Percentiles rank a stretch among this genome's conserved stretches.
phyloP scores from a whole-genome alignment of 1,140 invertebrate species.

The Vanessa tameamea region DNA sequence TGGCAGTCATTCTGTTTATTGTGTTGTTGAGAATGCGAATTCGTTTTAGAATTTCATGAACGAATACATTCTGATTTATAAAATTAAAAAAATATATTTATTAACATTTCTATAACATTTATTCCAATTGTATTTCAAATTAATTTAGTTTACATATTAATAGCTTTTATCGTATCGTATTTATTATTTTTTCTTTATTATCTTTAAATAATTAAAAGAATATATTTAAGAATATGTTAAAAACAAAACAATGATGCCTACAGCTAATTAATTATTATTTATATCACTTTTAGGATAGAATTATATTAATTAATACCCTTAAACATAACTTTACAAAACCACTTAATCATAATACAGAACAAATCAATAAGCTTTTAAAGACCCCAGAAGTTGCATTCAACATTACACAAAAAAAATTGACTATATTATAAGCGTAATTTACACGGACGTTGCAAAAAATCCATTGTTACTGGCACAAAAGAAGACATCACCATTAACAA shows the following conservation, averaged over 20 bases:
- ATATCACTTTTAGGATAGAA: neutral
- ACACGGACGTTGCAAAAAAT: slow-evolving; percentile 70
- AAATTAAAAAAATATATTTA: neutral
- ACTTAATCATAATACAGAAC: slow-evolving; percentile 63
- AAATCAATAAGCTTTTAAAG: slow-evolving; percentile 67
- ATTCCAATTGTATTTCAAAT: no score
- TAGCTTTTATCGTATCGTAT: no score
- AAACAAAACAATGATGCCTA: no score
- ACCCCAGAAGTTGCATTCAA: slow-evolving; percentile 61
- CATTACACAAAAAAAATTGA: slow-evolving; percentile 53
- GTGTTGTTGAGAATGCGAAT: slow-evolving; percentile 14
- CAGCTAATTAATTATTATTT: no score
- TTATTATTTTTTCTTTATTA: no score
- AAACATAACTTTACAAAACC: slow-evolving; percentile 37
- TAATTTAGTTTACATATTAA: no score
- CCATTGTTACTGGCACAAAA: slow-evolving; percentile 74
- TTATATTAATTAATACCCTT: slow-evolving; percentile 48
- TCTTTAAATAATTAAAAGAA: no score
- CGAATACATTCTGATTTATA: neutral
- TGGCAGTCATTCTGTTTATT: slow-evolving; percentile 30
- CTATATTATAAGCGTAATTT: slow-evolving; percentile 63
- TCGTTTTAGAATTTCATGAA: slow-evolving; percentile 24
- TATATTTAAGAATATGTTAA: no score
- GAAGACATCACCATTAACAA: slow-evolving; percentile 75
- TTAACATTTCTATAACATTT: no score